Evolutionary conservation across 2,888 invertebrate species (phyloP), one percentile per base, ranked within the genome.

Genomic region (Epinotia bilunana): DNA sequence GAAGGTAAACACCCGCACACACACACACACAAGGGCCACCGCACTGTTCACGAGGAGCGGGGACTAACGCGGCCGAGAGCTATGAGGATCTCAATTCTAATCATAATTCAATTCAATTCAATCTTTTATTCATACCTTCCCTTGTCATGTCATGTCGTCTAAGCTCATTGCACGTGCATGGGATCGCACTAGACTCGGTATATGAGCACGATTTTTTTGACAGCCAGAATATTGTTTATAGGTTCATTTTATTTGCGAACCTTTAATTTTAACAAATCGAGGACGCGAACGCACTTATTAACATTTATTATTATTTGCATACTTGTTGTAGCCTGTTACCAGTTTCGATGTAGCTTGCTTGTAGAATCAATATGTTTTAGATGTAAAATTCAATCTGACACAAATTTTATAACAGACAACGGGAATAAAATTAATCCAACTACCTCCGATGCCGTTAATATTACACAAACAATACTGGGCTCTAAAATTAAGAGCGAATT

Each of bases 1-100:
- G 94, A 97, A 98, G 97, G 98, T 98, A 96, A 91, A 79, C 77
- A 72, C 13, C 43, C 58, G 18, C 16, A 18, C 65, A 28, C 2
- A 28, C n/a, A n/a, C n/a, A n/a, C n/a, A n/a, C n/a, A 3, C 28
- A 12, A 33, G 7, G 28, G 53, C 16, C 55, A 16, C 55, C 55
- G 60, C 68, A 60, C 39, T 39, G 33, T 28, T 70, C 61, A 74
- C 70, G 28, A 55, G 70, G 58, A 68, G 55, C 49, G 46, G 65
- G 72, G 49, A 58, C 46, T 60, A 62, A 73, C 28, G 58, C 61
- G 61, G 18, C 39, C 23, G 28, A 33, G 28, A n/a, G 18, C 39
- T 43, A 57, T 7, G 43, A 69, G 64, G 63, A 72, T 33, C 57
- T 55, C 20, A 69, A 5, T 46, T 28, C 53, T 46, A 18, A 72